These are phyloP conservation scores for Ormyrus nitidulus DNA, from an alignment of 2,888 invertebrate genomes.

Conservation along the genomic window DNA sequence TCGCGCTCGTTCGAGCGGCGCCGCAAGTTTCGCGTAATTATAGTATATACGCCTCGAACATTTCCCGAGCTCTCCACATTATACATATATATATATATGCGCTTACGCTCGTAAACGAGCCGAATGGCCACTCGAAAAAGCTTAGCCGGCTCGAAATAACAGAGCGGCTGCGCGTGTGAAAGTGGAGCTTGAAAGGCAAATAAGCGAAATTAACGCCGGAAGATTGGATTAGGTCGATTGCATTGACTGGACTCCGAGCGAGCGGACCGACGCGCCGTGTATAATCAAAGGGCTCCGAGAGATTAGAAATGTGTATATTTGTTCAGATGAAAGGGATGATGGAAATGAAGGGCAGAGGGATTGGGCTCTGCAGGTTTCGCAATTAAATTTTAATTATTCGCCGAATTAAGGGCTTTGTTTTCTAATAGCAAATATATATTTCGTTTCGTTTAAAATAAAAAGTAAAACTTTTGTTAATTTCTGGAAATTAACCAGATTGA, in stretches of 20 bases:
- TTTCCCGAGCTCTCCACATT: not conserved
- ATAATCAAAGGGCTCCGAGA: not conserved
- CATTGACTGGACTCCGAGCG: not conserved
- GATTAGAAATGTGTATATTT: not conserved
- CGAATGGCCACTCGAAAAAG: constrained; percentile 43
- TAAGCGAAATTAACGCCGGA: constrained; percentile 14
- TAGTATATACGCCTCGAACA: constrained; percentile 3
- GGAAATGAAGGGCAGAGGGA: too few species aligned
- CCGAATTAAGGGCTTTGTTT: too few species aligned
- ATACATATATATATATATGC: not conserved
- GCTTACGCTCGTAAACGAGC: constrained; percentile 27
- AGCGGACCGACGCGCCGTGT: too few species aligned
- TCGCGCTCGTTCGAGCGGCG: not conserved
- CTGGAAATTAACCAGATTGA: too few species aligned
- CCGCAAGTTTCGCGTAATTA: constrained; percentile 10
- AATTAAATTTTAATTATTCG: too few species aligned
- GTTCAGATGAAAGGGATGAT: not conserved
- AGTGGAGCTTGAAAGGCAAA: constrained; percentile 12
- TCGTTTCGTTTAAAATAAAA: too few species aligned
- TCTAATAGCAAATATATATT: too few species aligned
- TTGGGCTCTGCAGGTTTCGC: too few species aligned
- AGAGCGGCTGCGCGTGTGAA: not conserved
- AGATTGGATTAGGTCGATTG: constrained; percentile 36
- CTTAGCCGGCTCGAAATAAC: constrained; percentile 36
- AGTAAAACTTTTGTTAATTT: too few species aligned